These are phyloP conservation scores for Indicator maculatus DNA, from an alignment of 2,113 vertebrate genomes.

Conservation along the genomic window DNA sequence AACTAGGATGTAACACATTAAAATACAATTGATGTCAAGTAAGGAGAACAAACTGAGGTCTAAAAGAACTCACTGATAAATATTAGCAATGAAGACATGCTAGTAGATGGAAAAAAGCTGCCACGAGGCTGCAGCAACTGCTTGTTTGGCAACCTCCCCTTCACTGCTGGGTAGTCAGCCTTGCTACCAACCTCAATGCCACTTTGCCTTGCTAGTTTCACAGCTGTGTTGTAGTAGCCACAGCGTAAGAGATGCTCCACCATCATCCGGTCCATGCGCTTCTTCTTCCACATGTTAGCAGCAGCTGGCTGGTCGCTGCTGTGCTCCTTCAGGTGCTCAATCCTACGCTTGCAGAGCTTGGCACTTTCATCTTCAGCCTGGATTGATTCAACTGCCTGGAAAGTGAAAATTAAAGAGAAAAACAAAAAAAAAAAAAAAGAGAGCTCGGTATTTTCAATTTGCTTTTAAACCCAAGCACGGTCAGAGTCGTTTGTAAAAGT, in stretches of 20 bases:
- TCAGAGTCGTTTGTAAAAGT: background rate
- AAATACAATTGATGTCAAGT: background rate
- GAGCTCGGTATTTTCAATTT: background rate
- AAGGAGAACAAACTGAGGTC: background rate
- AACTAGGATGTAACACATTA: background rate
- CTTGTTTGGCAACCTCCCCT: background rate
- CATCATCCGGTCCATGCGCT: conserved; percentile 99
- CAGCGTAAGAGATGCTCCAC: conserved; percentile 96
- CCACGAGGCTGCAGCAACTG: background rate
- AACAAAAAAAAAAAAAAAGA: background rate
- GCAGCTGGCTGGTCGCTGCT: conserved; percentile 94
- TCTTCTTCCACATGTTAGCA: conserved; percentile 95
- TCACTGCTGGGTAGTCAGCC: background rate
- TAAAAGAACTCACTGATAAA: background rate
- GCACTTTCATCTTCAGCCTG: conserved; percentile 98
- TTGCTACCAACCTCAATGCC: conserved; percentile 88
- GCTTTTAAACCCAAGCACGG: background rate
- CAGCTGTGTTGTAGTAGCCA: conserved; percentile 97
- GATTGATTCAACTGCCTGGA: conserved; percentile 94
- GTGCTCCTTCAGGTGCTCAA: conserved; percentile 97
- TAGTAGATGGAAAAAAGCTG: background rate
- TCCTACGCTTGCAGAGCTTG: conserved; percentile 95
- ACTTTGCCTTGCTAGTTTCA: conserved; percentile 94
- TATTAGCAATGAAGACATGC: background rate
- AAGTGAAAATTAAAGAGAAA: background rate